Evolutionary conservation across 2,888 invertebrate genomes (phyloP), one percentile per base, ranked within the genome.

Genomic region (Incurvaria masculella): DNA sequence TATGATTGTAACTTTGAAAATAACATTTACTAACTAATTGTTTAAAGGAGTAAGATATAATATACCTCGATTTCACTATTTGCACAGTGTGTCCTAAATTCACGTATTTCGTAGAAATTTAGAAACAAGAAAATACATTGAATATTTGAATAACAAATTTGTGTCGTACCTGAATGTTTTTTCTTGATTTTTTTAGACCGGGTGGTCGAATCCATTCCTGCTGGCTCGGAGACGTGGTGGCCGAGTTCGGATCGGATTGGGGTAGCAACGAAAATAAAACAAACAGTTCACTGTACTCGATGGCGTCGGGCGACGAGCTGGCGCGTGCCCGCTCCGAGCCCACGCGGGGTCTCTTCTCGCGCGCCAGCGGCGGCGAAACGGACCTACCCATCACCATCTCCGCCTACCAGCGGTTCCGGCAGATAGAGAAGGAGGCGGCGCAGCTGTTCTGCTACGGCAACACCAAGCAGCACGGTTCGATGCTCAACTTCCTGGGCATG

Each of bases 191-290:
- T 74, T 69, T 46, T 63, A 87, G 89, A 62, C 88, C 86, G 45
- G 90, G 90, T 21, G 90, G 90, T 23, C 80, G 90, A 43, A 87
- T 90, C 41, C 86, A 85, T 59, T 88, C 89, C 0, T 86, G 86
- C 59, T 87, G 86, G 82, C 68, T 89, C 18, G 88, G 88, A n/a
- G 88, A 89, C 56, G 82, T 85, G 1, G 85, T 86, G 17, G 88
- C 87, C 6, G 90, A 90, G 62, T 76, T 90, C 63, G 90, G 90
- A 2, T 85, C 89, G 1, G 82, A 84, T 51, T 85, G 82, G 80
- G 47, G 73, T 78, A 51, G 82, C 83, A 16, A 82, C 81, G n/a
- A n/a, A 20, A 79, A 81, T 49, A 64, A 83, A 17, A 80, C 83
- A 6, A 84, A 87, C 40, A 65, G 63, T 33, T 47, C 56, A 55